Conservation (phyloP, 2,113 vertebrate species). For the Myxocyprinus asiaticus region DNA sequence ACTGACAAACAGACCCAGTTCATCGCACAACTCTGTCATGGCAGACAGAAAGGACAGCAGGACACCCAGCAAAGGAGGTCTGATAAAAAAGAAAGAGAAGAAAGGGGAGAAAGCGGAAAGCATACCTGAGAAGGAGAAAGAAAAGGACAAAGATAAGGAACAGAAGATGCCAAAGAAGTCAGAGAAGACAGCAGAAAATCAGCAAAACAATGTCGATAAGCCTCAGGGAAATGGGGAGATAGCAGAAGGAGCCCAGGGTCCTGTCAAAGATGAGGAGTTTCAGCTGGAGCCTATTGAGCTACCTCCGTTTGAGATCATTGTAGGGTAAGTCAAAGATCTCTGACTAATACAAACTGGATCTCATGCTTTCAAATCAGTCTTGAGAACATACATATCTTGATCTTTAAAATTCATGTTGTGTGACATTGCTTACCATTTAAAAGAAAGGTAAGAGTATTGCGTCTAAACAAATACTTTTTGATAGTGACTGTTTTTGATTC, state of each 20-base stretch:
- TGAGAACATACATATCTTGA: too few relatives aligned
- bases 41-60: constrained; percentile 54
- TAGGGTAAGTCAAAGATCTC: constrained; percentile 80
- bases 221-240: constrained; percentile 40
- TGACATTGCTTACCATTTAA: too few relatives aligned
- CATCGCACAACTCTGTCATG: constrained; percentile 40
- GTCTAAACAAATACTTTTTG: too few relatives aligned
- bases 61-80: constrained; percentile 16
- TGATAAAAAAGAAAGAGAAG: constrained; percentile 50
- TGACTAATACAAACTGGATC: not conserved
- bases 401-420: too few relatives aligned
- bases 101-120: constrained; percentile 59
- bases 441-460: too few relatives aligned
- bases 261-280: constrained; percentile 67
- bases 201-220: constrained; percentile 44
- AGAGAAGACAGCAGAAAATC: constrained; percentile 52
- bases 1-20: not conserved
- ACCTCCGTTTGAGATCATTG: constrained; percentile 91
- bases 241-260: constrained; percentile 52
- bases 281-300: constrained; percentile 77
- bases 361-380: too few relatives aligned
- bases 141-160: too few relatives aligned
- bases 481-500: too few relatives aligned
- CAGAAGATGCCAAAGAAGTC: constrained; percentile 37
- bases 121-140: too few relatives aligned